A percentile compares a stretch with the other conserved stretches of the same genome.
These are phyloP conservation scores for Rotaria sp. DNA, from an alignment of 2,888 invertebrate species.

Conservation along the genomic window DNA sequence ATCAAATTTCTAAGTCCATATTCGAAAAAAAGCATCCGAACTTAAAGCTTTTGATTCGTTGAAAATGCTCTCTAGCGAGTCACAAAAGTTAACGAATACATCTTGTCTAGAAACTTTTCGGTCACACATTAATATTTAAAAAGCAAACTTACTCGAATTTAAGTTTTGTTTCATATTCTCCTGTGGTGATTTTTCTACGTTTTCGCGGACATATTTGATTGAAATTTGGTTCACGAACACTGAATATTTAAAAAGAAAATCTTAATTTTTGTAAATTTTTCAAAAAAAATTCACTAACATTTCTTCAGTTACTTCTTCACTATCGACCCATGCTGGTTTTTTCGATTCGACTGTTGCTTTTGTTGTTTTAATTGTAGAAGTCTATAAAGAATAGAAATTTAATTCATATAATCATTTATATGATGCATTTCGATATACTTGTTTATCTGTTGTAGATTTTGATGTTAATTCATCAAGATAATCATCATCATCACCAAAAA, in stretches of 20 bases:
- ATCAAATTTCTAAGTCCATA: no score
- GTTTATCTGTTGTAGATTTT: neutral
- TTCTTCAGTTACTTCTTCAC: conserved; percentile 3
- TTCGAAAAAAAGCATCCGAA: no score
- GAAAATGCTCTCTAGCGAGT: no score
- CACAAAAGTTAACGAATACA: no score
- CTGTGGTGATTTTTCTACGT: conserved; percentile 8
- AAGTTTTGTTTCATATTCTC: conserved; percentile 16
- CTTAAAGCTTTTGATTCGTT: no score
- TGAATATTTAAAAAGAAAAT: neutral
- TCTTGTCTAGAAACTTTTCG: no score
- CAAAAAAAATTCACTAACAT: neutral
- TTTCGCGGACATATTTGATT: neutral
- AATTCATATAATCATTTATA: neutral
- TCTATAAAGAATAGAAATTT: neutral
- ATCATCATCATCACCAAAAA: conserved; percentile 25
- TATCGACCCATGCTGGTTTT: conserved; percentile 1
- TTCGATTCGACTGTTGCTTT: neutral
- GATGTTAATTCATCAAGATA: conserved; percentile 16
- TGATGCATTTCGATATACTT: neutral
- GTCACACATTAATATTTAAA: no score
- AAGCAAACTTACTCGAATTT: neutral
- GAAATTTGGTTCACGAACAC: conserved; percentile 26
- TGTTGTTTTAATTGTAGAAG: no score
- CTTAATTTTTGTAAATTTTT: neutral